phyloP scores from a whole-genome alignment of 92 coral and sea anemone species.

The Actinernus sp. region DNA sequence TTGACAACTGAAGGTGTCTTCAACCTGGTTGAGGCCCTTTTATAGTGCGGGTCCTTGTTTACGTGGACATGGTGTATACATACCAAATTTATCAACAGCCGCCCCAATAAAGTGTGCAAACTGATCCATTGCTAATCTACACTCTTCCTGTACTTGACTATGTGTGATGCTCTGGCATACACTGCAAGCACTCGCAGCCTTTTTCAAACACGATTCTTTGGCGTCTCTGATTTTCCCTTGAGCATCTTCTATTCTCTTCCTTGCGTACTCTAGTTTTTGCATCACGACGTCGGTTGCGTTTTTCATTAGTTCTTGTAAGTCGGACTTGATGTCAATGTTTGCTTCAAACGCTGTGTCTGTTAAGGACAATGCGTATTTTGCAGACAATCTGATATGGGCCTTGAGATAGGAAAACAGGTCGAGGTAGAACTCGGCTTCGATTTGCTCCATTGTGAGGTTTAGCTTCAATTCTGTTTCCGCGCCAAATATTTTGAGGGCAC shows the following conservation, averaged over 20 bases:
- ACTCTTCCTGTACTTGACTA: conserved; percentile 46
- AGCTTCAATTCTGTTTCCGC: conserved; percentile 50
- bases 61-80: too few relatives aligned
- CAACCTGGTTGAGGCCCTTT: too few relatives aligned
- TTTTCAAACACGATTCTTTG: conserved; percentile 60
- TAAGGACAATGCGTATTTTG: conserved; percentile 46
- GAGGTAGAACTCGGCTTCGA: conserved; percentile 58
- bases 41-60: too few relatives aligned
- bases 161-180: conserved; percentile 46
- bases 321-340: conserved; percentile 36
- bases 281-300: conserved; percentile 33
- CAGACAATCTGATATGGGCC: conserved; percentile 41
- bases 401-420: conserved; percentile 55
- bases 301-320: conserved; percentile 44
- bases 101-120: conserved; percentile 59
- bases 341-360: conserved; percentile 53
- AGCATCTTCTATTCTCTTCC: conserved; percentile 58
- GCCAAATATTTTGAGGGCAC: conserved; percentile 66
- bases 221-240: conserved; percentile 27
- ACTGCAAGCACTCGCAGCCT: conserved; percentile 45
- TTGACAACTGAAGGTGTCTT: too few relatives aligned
- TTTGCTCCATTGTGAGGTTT: conserved; percentile 57
- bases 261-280: conserved; percentile 37
- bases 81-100: conserved; percentile 61
- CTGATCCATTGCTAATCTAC: conserved; percentile 58